Percentiles rank a stretch among this genome's conserved stretches.
These are phyloP conservation scores for Carassius gibelio DNA, from an alignment of 2,113 vertebrate species.

Conservation along the genomic window DNA sequence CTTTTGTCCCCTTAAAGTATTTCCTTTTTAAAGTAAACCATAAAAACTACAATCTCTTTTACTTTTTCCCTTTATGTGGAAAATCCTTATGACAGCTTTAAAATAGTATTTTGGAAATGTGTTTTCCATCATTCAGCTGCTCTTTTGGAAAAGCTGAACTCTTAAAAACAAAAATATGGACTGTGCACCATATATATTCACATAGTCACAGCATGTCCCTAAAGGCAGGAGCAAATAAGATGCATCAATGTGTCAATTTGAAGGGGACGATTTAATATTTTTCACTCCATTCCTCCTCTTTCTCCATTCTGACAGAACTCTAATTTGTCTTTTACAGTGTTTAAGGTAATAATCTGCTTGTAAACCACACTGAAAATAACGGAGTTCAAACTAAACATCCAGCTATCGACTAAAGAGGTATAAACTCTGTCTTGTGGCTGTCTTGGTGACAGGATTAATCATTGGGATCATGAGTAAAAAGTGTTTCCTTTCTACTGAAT, in stretches of 20 bases:
- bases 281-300: not conserved
- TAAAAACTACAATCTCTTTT: not conserved
- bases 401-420: not conserved
- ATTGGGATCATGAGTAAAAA: not conserved
- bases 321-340: not conserved
- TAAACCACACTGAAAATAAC: constrained; percentile 1
- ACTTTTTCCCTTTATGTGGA: not conserved
- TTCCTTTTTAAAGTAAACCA: not conserved
- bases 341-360: not conserved
- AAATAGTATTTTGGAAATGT: not conserved
- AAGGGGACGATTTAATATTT: not conserved
- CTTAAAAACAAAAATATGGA: not conserved
- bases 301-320: not conserved
- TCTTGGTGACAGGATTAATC: constrained; percentile 5
- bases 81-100: not conserved
- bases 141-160: not conserved
- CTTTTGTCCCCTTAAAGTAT: not conserved
- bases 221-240: constrained; percentile 6
- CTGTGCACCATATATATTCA: not conserved
- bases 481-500: not conserved
- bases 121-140: not conserved
- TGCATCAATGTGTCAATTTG: not conserved
- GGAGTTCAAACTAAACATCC: constrained; percentile 15
- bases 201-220: not conserved
- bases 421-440: not conserved